Evolutionary conservation across 2,888 invertebrate genomes (phyloP).

Genomic region (Papilio protenor): DNA sequence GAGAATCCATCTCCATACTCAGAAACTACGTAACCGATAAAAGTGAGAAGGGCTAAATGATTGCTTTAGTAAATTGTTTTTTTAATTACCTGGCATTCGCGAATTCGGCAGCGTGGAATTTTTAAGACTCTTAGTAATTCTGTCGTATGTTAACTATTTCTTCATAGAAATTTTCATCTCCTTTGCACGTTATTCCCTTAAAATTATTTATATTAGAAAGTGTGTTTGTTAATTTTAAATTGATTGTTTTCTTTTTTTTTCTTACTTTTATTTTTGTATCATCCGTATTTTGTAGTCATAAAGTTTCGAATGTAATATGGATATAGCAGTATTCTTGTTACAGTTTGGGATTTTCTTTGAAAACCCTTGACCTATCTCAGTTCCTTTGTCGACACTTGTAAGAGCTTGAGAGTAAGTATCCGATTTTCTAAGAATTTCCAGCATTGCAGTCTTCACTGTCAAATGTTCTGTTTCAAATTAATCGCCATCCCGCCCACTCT

Average conservation of each 20-base stretch:
- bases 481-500: neutral
- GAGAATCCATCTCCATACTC: neutral
- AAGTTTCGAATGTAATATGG: no score
- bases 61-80: neutral
- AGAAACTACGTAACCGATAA: neutral
- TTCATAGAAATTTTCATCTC: no score
- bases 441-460: neutral
- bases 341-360: slow-evolving; percentile 6
- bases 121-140: no score
- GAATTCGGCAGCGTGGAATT: no score
- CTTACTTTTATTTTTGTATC: no score
- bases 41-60: neutral
- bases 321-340: neutral
- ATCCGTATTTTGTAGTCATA: no score
- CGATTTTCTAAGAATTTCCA: neutral
- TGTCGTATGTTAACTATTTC: no score
- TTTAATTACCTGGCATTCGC: neutral
- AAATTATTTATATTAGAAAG: no score
- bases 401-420: slow-evolving; percentile 9
- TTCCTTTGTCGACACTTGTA: slow-evolving; percentile 2
- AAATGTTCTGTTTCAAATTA: neutral
- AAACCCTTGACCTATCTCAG: slow-evolving; percentile 11
- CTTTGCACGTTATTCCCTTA: no score
- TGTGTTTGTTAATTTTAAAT: no score
- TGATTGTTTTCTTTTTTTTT: no score